Conservation (phyloP, 2,888 invertebrate genomes). For the Lordiphosa fenestrarum region DNA sequence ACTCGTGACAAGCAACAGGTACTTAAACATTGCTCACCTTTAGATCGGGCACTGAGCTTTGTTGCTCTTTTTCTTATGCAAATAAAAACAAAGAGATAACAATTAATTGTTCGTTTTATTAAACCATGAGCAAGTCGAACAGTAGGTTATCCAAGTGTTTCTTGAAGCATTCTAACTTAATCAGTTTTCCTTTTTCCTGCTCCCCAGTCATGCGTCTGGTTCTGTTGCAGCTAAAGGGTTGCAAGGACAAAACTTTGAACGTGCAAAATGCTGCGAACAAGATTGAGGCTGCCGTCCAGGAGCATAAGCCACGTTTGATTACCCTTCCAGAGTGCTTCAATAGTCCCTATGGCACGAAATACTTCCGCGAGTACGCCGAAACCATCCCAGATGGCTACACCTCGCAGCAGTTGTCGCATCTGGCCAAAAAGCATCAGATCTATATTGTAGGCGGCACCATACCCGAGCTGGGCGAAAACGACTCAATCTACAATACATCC, state of each 20-base stretch:
- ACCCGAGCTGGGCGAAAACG: slow-evolving; percentile 86
- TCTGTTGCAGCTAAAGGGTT: slow-evolving; percentile 90
- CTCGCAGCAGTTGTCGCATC: slow-evolving; percentile 85
- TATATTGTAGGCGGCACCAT: slow-evolving; percentile 94
- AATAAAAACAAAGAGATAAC: slow-evolving; percentile 9
- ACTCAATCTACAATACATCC: slow-evolving; percentile 90
- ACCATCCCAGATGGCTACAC: slow-evolving; percentile 90
- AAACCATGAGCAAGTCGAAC: slow-evolving; percentile 43
- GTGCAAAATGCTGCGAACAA: slow-evolving; percentile 86
- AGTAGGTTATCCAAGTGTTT: slow-evolving; percentile 39
- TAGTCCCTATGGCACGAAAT: slow-evolving; percentile 94
- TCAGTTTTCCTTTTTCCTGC: neutral
- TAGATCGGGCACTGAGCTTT: neutral
- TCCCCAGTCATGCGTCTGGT: slow-evolving; percentile 82
- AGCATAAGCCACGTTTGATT: slow-evolving; percentile 84
- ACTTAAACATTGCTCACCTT: neutral
- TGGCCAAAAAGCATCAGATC: slow-evolving; percentile 88
- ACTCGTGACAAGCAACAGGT: neutral
- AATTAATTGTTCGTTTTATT: too few relatives aligned
- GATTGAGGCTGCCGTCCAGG: slow-evolving; percentile 83
- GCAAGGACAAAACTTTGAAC: slow-evolving; percentile 88
- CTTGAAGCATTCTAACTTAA: neutral
- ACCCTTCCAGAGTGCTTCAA: slow-evolving; percentile 95
- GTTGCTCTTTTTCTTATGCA: slow-evolving; percentile 13
- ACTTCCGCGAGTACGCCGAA: slow-evolving; percentile 93